Base-by-base conservation (phyloP, 2,113 vertebrate species). In the Choloepus hoffmanni region DNA sequence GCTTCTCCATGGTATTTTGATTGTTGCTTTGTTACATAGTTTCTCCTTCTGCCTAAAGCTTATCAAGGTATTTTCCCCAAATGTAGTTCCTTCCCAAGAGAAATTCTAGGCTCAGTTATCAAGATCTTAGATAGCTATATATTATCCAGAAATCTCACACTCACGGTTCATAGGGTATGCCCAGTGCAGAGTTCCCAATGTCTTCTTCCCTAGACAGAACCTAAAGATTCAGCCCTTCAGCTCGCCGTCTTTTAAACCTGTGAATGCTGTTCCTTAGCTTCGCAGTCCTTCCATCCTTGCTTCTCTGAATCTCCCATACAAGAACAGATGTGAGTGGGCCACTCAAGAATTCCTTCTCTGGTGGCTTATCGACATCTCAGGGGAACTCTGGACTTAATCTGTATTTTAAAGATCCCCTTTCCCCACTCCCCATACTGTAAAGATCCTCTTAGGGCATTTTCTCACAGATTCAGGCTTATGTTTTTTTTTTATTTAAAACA, bases 361-460 rank as follows among this genome's bases (percentile, higher is more conserved):
- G 53, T 82, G 58, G 40, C 26, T 67, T 40, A 33, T 5, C 33
- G 77, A 60, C 10, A 24, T 18, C 63, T 65, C 55, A 5, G n/a
- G 50, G n/a, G 33, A n/a, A 45, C 73, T 50, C 26, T 33, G 7
- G 19, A n/a, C 40, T 50, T 21, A 67, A 63, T 62, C 73, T 60
- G 55, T 33, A 19, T 74, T 78, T 67, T 84, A 84, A 45, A 85
- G 30, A 1, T 13, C 40, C 5, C 62, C 18, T 24, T 5, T 12
- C 62, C 53, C 53, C 58, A 2, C 65, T 58, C 53, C 26, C 24
- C 23, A 19, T 14, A 76, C 14, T 77, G 60, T 50, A 83, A 11
- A 83, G 48, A 43, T 86, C 67, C 70, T 95, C 76, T 67, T 40
- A 72, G 43, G 76, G 77, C 43, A 33, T 90, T 87, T 74, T 77